Evolutionary conservation across 2,113 vertebrate species (phyloP).

Genomic region (Xiphophorus hellerii): DNA sequence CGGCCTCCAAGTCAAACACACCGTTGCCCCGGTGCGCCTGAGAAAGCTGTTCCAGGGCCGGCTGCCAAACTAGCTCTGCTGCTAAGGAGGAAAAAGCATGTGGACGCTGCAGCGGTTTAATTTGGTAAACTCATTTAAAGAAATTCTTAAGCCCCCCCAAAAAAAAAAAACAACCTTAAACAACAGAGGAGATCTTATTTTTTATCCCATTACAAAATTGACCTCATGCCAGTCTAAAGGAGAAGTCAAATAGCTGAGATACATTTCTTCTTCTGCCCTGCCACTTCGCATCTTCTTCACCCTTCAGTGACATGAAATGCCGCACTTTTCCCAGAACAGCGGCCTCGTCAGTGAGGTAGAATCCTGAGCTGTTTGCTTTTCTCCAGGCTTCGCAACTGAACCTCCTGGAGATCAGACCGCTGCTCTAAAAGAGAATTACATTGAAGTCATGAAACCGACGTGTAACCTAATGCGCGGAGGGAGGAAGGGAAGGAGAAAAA

Average conservation of each 20-base stretch:
- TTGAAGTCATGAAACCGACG: slow-evolving; percentile 2
- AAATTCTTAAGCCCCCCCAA: not conserved
- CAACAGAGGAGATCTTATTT: not conserved
- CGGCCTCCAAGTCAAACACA: slow-evolving; percentile 43
- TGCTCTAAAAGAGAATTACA: not conserved
- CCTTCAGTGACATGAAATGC: slow-evolving; percentile 25
- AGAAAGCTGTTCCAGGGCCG: slow-evolving; percentile 26
- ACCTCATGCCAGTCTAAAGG: not conserved
- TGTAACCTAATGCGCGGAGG: not conserved
- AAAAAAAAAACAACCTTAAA: not conserved
- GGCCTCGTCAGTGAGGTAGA: not conserved
- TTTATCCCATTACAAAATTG: not conserved
- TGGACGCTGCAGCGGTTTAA: not conserved
- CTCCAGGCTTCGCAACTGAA: not conserved
- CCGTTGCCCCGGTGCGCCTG: slow-evolving; percentile 18
- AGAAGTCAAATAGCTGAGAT: slow-evolving; percentile 1
- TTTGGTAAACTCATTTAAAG: not conserved
- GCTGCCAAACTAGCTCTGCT: not conserved
- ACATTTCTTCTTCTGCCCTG: slow-evolving; percentile 1
- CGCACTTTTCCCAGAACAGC: slow-evolving; percentile 14
- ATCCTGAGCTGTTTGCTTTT: slow-evolving; percentile 18
- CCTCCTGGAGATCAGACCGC: not conserved
- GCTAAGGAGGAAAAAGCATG: not conserved
- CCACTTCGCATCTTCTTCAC: slow-evolving; percentile 38
- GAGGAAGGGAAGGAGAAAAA: too few species aligned